Evolutionary conservation across 2,113 vertebrate species (phyloP), one percentile per base, ranked within the genome.

Genomic region (Oreochromis spilurus): DNA sequence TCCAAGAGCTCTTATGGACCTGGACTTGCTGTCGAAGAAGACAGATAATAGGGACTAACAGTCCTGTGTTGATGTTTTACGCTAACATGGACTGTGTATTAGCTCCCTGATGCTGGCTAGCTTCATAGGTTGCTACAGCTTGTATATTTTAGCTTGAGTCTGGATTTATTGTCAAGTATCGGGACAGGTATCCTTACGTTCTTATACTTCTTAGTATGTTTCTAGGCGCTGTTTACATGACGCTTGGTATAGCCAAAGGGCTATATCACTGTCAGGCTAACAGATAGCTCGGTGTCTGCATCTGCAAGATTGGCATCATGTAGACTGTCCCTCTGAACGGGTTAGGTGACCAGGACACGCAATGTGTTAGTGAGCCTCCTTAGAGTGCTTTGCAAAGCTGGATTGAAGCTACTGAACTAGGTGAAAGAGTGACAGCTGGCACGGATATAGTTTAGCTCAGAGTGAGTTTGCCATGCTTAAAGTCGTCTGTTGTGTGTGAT

Each of bases 371-470:
- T 9, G 50, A 85, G 83, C 77, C 53, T 82, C 83, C 78, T 75
- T 21, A 11, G 84, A 62, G 67, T 54, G 67, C 62, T 45, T 87
- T 87, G 89, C 88, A 83, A 91, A 77, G 79, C 83, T 79, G 79
- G 80, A 79, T 43, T 48, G 52, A 62, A 65, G 54, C 81, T 79
- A 62, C 81, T 82, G 85, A 92, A 90, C 83, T 84, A 87, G 88
- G 87, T 93, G 90, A 92, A 55, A 93, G 82, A 86, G 90, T 75
- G 92, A 93, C 92, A 92, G 90, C 84, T 90, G 91, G 84, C 81
- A 55, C 82, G 77, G 91, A 87, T 36, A 67, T 70, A 24, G 72
- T 89, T 88, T 77, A 91, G 86, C 53, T 77, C 60, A 26, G 90
- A 84, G 78, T 84, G 86, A 81, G 89, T 34, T 87, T 80, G 80